phyloP scores from a whole-genome alignment of 2,888 invertebrate species.

The Sphaerophoria rueppellii region DNA sequence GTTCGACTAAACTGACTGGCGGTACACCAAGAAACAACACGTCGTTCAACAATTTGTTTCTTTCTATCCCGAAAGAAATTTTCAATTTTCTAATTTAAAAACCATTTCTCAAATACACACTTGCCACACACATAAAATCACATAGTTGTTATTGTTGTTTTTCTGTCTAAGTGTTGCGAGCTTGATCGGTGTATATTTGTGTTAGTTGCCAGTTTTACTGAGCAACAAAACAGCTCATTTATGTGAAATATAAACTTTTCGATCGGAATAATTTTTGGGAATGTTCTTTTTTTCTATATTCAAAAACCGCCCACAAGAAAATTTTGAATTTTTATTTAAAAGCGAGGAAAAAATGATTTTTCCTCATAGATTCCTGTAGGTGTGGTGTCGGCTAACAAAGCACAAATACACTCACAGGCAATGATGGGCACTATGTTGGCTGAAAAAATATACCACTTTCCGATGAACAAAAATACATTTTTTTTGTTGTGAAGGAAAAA shows the following conservation, averaged over 20 bases:
- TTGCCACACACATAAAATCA: constrained; percentile 11
- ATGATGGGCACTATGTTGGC: constrained; percentile 23
- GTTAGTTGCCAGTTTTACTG: constrained; percentile 46
- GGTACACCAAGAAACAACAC: constrained; percentile 81
- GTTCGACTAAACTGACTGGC: constrained; percentile 83
- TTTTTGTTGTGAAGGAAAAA: constrained; percentile 29
- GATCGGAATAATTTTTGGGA: constrained; percentile 40
- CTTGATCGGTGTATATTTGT: constrained; percentile 20
- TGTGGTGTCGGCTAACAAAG: constrained; percentile 71
- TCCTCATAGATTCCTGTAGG: constrained; percentile 62
- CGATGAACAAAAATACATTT: constrained; percentile 57
- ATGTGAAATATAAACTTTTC: constrained; percentile 76
- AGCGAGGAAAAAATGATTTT: constrained; percentile 46
- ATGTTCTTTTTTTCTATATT: constrained; percentile 34
- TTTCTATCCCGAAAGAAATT: constrained; percentile 77
- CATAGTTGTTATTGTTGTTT: constrained; percentile 36
- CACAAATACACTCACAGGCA: constrained; percentile 40
- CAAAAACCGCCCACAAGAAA: constrained; percentile 60
- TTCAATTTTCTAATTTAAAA: constrained; percentile 76
- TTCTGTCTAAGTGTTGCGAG: background rate
- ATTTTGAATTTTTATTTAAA: constrained; percentile 40
- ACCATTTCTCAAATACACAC: constrained; percentile 54
- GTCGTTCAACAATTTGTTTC: constrained; percentile 79
- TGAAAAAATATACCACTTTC: constrained; percentile 27
- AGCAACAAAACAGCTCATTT: constrained; percentile 73